Conservation (phyloP, 2,797 vertebrate genomes). For the Parauchenoglanis punctatus region DNA sequence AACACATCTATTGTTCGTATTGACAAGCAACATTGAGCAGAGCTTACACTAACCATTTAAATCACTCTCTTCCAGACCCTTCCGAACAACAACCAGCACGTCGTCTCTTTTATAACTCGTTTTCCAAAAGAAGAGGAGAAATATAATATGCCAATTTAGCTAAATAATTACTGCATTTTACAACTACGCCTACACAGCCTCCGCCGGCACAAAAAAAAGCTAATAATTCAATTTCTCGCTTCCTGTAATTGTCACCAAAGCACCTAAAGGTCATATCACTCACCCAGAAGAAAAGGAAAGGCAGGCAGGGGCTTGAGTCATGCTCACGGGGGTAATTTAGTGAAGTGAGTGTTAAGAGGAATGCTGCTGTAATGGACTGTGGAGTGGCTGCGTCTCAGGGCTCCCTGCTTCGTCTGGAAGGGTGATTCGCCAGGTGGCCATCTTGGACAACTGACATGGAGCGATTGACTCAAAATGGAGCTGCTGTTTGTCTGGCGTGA, state of each 20-base stretch:
- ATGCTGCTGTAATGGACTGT: constrained; percentile 69
- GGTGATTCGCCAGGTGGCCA: constrained; percentile 71
- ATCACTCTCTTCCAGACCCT: constrained; percentile 64
- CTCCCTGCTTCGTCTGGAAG: constrained; percentile 22
- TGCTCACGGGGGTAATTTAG: constrained; percentile 78
- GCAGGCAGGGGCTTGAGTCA: constrained; percentile 70
- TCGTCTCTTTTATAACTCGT: constrained; percentile 56
- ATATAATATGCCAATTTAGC: constrained; percentile 84
- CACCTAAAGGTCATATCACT: constrained; percentile 85
- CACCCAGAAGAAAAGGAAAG: constrained; percentile 73
- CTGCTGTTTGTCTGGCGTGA: constrained; percentile 69
- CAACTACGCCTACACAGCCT: constrained; percentile 72
- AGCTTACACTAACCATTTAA: constrained; percentile 68
- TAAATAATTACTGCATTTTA: constrained; percentile 85
- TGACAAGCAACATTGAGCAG: constrained; percentile 72
- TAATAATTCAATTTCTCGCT: constrained; percentile 85
- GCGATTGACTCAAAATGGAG: constrained; percentile 65
- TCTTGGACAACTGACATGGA: constrained; percentile 61
- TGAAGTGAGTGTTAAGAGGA: constrained; percentile 78
- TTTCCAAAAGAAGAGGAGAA: constrained; percentile 67
- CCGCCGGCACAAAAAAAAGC: constrained; percentile 68
- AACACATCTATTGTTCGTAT: constrained; percentile 70
- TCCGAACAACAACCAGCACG: constrained; percentile 66
- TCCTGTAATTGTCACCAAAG: constrained; percentile 83
- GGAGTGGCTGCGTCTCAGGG: constrained; percentile 70